phyloP scores from a whole-genome alignment of 2,113 vertebrate species.

The Apaloderma vittatum region DNA sequence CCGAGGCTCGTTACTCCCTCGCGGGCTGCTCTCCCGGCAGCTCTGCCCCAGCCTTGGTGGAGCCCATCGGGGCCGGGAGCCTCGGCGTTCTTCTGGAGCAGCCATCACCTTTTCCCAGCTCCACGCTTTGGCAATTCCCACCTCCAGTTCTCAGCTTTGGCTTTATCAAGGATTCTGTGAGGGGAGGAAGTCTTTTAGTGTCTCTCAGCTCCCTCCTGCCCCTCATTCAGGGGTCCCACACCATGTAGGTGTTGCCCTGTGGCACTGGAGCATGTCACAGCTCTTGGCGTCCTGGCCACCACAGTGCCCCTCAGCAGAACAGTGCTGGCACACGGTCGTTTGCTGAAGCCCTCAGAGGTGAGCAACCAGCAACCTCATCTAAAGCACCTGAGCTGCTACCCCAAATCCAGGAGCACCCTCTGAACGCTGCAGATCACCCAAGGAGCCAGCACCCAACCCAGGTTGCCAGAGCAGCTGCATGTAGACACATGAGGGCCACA shows the following conservation, averaged over 20 bases:
- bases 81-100: neutral
- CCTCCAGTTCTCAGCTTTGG: conserved; percentile 5
- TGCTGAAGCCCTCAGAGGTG: neutral
- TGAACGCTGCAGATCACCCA: neutral
- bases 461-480: neutral
- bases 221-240: neutral
- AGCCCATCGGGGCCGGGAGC: neutral
- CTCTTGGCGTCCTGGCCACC: neutral
- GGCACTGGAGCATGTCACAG: neutral
- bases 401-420: too few species aligned
- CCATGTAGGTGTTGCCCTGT: neutral
- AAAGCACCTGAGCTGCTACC: neutral
- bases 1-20: neutral
- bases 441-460: neutral
- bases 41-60: neutral
- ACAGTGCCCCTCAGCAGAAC: neutral
- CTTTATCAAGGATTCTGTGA: neutral
- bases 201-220: neutral
- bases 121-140: neutral
- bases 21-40: accelerated
- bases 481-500: accelerated
- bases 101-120: neutral
- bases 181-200: neutral
- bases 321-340: accelerated
- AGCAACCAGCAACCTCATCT: neutral